Percentiles rank a stretch among this genome's conserved stretches.
These are phyloP conservation scores for Rostratula benghalensis DNA, from an alignment of 2,113 vertebrate genomes.

Conservation along the genomic window DNA sequence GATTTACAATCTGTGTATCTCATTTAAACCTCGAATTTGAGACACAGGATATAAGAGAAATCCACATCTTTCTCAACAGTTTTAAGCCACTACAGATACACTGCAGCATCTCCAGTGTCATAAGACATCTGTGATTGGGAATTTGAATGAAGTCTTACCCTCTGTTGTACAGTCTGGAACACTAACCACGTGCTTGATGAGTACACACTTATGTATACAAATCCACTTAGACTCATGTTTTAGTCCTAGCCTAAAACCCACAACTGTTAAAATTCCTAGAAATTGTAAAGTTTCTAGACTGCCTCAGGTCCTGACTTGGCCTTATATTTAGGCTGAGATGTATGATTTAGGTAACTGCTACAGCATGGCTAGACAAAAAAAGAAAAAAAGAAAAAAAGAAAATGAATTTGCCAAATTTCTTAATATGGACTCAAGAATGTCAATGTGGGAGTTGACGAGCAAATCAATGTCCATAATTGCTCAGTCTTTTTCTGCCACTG, in stretches of 20 bases:
- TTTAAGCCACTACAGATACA: neutral
- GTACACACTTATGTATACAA: neutral
- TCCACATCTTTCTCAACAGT: neutral
- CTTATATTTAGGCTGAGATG: neutral
- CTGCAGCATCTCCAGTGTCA: neutral
- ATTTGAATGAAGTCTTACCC: neutral
- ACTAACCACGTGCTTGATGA: fast-evolving
- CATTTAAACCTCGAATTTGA: neutral
- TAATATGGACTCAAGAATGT: neutral
- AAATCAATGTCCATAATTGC: neutral
- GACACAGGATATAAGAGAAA: neutral
- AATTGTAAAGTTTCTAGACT: neutral
- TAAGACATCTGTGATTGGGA: neutral
- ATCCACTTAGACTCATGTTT: neutral
- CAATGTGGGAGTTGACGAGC: neutral
- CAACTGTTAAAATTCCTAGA: neutral
- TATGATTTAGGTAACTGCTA: neutral
- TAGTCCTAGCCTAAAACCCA: neutral
- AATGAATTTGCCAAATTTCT: neutral
- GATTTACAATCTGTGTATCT: neutral
- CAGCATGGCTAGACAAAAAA: neutral
- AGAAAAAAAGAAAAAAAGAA: neutral
- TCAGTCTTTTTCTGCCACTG: neutral
- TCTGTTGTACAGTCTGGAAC: neutral
- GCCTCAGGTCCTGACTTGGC: neutral